These are phyloP conservation scores for Philantomba maxwellii DNA, from an alignment of 2,113 vertebrate species.

Conservation along the genomic window DNA sequence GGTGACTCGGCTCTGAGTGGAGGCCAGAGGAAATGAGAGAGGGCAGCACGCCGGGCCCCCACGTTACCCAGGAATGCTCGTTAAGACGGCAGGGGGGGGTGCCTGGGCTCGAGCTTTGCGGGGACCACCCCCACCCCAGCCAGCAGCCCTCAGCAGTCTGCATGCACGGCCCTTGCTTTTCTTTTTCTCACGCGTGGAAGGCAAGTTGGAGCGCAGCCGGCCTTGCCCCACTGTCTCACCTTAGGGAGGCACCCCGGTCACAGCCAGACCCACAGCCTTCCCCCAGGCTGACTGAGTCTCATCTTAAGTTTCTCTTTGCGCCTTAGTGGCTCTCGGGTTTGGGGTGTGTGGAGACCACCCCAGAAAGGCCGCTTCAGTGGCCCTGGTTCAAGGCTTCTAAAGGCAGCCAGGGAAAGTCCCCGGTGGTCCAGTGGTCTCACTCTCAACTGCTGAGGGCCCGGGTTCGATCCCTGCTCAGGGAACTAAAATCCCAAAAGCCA, in stretches of 20 bases:
- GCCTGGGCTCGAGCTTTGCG: not conserved
- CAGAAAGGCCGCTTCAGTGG: rapidly evolving
- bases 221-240: rapidly evolving
- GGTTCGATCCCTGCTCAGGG: not conserved
- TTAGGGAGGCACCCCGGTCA: rapidly evolving
- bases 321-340: not conserved
- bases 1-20: not conserved
- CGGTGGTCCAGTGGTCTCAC: not conserved
- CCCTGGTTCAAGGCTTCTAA: not conserved
- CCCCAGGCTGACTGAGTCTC: not conserved
- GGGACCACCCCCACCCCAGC: not conserved
- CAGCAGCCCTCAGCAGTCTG: no score
- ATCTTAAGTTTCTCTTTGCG: not conserved
- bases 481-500: not conserved
- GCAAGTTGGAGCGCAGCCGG: rapidly evolving
- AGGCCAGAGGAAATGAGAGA: no score
- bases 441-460: not conserved
- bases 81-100: no score
- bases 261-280: not conserved
- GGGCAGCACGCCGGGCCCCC: rapidly evolving
- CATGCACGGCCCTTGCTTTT: not conserved
- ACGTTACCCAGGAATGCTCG: rapidly evolving
- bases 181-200: not conserved
- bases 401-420: not conserved
- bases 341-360: no score